Base-by-base conservation (phyloP, 2,888 invertebrate species). In the Aspidiotus rigidus region DNA sequence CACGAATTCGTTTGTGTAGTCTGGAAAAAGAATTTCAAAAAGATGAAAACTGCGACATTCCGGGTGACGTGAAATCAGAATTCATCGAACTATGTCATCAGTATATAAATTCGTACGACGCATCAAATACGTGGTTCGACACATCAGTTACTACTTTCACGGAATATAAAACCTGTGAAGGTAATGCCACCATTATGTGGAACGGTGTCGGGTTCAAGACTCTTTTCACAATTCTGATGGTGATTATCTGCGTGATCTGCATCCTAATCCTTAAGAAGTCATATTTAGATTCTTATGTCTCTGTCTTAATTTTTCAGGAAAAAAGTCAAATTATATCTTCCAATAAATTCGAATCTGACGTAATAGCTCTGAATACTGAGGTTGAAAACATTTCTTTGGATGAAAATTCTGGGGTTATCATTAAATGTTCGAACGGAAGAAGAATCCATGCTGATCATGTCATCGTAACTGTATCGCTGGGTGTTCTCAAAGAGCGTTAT, bases 181-280 rank as follows among this genome's bases (percentile, higher is more conserved):
- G 92, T 0, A 85, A 90, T 75, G 78, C 79, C n/a, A 77, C 86
- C 74, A 79, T 88, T 6, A 84, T 87, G 75, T 93, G 90, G 91
- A 88, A 86, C 73, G 82, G 84, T 64, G 83, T 81, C 71, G 90
- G 90, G 1, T 91, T 83, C 75, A 81, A 80, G 72, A 85, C 81
- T 2, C 79, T 91, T 71, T 78, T 92, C 61, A 83, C 86, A 74
- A 75, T 90, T 60, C 79, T 92, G 72, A 81, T 85, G 83, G 88
- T 88, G 28, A 28, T 28, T 28, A 28, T 28, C 1, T 5, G 2
- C 5, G 28, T 28, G 28, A 28, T 5, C 5, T 28, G 5, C 28
- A 5, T 28, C 28, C 5, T 28, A 28, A 28, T 28, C 28, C n/a
- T 28, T 28, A 5, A 28, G 28, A 28, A 28, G 28, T 28, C 28